These are phyloP conservation scores for Diorhabda carinulata DNA, from an alignment of 1,140 invertebrate species.

Conservation along the genomic window DNA sequence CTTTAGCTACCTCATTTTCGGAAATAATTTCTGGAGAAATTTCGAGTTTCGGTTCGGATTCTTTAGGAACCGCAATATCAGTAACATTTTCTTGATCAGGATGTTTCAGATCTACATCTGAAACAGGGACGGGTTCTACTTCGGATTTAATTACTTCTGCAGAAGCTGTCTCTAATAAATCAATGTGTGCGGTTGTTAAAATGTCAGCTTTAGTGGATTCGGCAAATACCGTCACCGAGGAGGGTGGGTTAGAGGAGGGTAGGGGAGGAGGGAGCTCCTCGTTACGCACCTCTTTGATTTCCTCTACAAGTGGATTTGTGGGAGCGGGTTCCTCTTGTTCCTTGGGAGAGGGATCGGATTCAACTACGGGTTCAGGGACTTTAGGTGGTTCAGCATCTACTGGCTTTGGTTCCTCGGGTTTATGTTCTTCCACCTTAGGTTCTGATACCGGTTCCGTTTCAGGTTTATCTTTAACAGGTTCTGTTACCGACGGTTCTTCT, in stretches of 20 bases:
- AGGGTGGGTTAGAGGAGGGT: constrained; percentile 46
- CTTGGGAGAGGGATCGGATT: constrained; percentile 25
- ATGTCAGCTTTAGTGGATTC: constrained; percentile 45
- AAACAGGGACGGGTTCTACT: not conserved
- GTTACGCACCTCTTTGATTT: constrained; percentile 48
- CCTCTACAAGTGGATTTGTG: constrained; percentile 26
- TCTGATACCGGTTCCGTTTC: constrained; percentile 20
- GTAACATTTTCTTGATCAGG: not conserved
- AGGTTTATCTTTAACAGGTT: constrained; percentile 14
- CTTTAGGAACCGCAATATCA: not conserved
- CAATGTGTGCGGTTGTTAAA: constrained; percentile 23
- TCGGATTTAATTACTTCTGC: constrained; percentile 8
- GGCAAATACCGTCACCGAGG: constrained; percentile 45
- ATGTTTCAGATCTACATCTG: not conserved
- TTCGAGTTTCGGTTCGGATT: constrained; percentile 3
- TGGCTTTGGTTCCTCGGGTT: constrained; percentile 17
- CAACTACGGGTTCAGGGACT: constrained; percentile 27
- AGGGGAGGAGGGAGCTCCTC: constrained; percentile 47
- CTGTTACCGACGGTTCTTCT: constrained; percentile 19
- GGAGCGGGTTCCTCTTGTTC: constrained; percentile 31
- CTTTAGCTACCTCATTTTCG: constrained; percentile 5
- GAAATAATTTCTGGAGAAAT: constrained; percentile 1
- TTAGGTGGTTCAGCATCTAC: constrained; percentile 19
- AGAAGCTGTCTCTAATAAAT: constrained; percentile 7
- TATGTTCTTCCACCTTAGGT: constrained; percentile 21